These are phyloP conservation scores for Calephelis virginiensis DNA, from an alignment of 1,140 invertebrate genomes.

Conservation along the genomic window DNA sequence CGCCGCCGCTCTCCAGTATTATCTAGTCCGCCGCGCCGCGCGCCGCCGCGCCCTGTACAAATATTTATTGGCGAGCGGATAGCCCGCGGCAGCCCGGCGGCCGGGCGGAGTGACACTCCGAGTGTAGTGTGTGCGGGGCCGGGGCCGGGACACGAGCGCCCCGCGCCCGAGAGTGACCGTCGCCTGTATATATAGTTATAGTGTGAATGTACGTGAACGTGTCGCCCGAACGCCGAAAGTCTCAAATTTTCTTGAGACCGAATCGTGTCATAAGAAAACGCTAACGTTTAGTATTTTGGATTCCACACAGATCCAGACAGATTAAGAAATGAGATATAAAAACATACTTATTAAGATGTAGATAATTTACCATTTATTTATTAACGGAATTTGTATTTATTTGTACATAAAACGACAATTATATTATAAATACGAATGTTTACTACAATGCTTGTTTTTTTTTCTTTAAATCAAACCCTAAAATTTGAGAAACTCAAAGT, in stretches of 20 bases:
- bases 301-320: constrained; percentile 70
- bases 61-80: constrained; percentile 74
- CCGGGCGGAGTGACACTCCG: constrained; percentile 45
- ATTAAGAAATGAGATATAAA: constrained; percentile 78
- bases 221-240: constrained; percentile 75
- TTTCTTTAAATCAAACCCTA: constrained; percentile 28
- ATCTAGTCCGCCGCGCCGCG: constrained; percentile 73
- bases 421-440: constrained; percentile 79
- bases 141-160: constrained; percentile 49
- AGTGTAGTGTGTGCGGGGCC: constrained; percentile 56
- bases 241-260: constrained; percentile 78
- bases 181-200: constrained; percentile 56
- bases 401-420: constrained; percentile 78
- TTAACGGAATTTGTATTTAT: constrained; percentile 79
- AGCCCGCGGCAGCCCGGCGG: constrained; percentile 47
- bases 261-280: constrained; percentile 77
- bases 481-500: not conserved
- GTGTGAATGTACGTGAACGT: constrained; percentile 79
- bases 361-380: constrained; percentile 79
- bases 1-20: constrained; percentile 75
- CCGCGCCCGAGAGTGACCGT: constrained; percentile 67
- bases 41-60: constrained; percentile 65
- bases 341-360: constrained; percentile 78
- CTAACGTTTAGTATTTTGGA: constrained; percentile 77
- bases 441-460: constrained; percentile 74